Evolutionary conservation across 2,113 vertebrate species (phyloP), one percentile per base, ranked within the genome.

Genomic region (Euleptes europaea): DNA sequence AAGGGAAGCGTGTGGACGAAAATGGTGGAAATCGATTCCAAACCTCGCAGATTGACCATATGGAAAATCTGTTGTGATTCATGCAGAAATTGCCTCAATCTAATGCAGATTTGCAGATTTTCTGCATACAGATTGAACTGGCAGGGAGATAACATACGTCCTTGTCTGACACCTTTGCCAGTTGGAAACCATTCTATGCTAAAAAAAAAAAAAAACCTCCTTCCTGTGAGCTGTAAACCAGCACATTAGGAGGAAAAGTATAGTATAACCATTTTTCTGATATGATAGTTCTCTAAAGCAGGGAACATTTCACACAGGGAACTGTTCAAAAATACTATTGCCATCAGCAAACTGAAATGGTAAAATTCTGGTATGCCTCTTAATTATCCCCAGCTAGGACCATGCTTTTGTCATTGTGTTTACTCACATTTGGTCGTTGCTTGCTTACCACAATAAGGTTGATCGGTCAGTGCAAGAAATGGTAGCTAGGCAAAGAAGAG

Each of bases 401-500:
- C 76, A 3, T 10, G 28, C 42, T 65, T 90, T 86, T 86, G 44
- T n/a, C 67, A 35, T 54, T 35, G 88, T 60, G 5, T 6, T 75
- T 80, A 42, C 33, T 71, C 79, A 11, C 44, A 12, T 84, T 44
- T 8, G 14, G 15, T 60, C 14, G 70, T 44, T 44, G 31, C 38
- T 49, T 54, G 0, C 23, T 80, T 84, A 80, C 78, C 84, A 60
- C 84, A 87, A 87, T 49, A 47, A 65, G 72, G 60, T 0, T 86
- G 44, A 28, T 67, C 80, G 38, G 51, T 47, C 2, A 8, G 31
- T 65, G 69, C 38, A 47, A 40, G 54, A 88, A 92, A 33, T 15
- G 75, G 83, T 75, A 86, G 86, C 63, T 91, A 82, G 38, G 77
- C 60, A 87, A 84, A 90, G 81, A 83, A 21, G 60, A 90, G 23